phyloP scores from a whole-genome alignment of 2,888 invertebrate species.

The Steromphala cineraria region DNA sequence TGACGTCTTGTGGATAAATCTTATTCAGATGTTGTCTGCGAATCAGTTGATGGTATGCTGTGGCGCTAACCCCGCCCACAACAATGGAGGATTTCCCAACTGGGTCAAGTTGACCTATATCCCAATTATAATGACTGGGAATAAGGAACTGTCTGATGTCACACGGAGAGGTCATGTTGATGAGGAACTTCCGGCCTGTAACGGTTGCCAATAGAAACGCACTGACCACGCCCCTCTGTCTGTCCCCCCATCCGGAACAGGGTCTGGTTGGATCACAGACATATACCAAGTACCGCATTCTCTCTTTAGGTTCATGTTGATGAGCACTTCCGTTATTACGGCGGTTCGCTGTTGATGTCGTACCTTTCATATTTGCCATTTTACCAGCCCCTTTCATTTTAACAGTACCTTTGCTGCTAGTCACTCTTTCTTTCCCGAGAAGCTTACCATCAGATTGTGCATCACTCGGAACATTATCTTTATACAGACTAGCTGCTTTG shows the following conservation, averaged over 20 bases:
- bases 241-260: slow-evolving; percentile 29
- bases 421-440: no score
- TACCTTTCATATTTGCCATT: no score
- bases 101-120: neutral
- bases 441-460: no score
- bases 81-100: neutral
- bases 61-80: neutral
- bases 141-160: slow-evolving; percentile 4
- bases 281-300: neutral
- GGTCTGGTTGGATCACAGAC: neutral
- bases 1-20: slow-evolving; percentile 22
- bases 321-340: no score
- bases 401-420: no score
- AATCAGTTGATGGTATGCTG: neutral
- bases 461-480: no score
- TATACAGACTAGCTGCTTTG: no score
- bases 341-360: no score
- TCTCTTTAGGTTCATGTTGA: no score
- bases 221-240: slow-evolving; percentile 24
- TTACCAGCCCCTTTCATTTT: no score
- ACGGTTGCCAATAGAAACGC: slow-evolving; percentile 20
- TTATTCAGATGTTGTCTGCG: slow-evolving; percentile 8
- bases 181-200: slow-evolving; percentile 7
- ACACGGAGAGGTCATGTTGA: slow-evolving; percentile 28
- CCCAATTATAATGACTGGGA: slow-evolving; percentile 18